phyloP scores from a whole-genome alignment of 2,113 vertebrate genomes.

The Gnathonemus echidnorhynchus region DNA sequence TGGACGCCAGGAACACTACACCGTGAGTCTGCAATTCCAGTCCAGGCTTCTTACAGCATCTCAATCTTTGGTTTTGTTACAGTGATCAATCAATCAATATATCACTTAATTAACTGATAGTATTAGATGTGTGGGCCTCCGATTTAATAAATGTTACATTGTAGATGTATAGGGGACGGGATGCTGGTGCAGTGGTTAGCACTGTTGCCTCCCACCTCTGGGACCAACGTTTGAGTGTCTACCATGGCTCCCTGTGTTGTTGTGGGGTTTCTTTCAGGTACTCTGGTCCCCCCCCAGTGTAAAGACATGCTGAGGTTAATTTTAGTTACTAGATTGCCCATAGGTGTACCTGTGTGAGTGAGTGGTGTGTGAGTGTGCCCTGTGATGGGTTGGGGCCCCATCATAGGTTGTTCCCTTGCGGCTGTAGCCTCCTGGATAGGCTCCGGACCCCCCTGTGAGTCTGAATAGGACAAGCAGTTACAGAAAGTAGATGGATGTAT shows the following conservation, averaged over 20 bases:
- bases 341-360: not conserved
- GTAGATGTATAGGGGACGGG: not conserved
- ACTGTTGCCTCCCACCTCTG: not conserved
- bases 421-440: not conserved
- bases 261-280: not conserved
- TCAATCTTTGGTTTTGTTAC: not conserved
- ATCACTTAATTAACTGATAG: not conserved
- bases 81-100: not conserved
- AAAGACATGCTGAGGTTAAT: not conserved
- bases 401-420: not conserved
- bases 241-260: not conserved
- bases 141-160: not conserved
- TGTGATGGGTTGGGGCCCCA: not conserved
- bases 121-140: not conserved
- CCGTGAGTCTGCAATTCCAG: conserved; percentile 40
- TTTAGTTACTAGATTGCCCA: not conserved
- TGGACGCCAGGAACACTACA: conserved; percentile 49
- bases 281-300: not conserved
- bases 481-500: not conserved
- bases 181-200: not conserved
- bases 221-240: not conserved
- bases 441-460: not conserved
- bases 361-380: not conserved
- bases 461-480: not conserved
- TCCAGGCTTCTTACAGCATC: not conserved